A percentile compares a stretch with the other conserved stretches of the same genome.
phyloP scores from a whole-genome alignment of 2,797 vertebrate genomes.

The Etheostoma nigrum region DNA sequence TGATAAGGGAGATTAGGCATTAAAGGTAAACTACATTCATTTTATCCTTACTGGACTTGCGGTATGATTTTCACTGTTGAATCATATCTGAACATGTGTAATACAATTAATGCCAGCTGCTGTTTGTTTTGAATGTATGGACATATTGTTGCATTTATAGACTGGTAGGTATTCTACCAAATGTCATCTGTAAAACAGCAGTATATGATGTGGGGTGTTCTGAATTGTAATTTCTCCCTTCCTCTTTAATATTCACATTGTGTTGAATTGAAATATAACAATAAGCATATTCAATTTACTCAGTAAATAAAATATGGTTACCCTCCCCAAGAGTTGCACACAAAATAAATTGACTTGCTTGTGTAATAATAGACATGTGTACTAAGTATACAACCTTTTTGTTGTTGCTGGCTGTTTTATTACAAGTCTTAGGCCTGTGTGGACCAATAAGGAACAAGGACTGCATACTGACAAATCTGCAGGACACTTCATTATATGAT shows the following conservation, averaged over 20 bases:
- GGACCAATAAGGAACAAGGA: constrained; percentile 76
- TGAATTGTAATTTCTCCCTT: neutral
- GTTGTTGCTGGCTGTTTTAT: constrained; percentile 49
- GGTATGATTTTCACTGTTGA: constrained; percentile 17
- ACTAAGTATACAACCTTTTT: neutral
- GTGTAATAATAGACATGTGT: constrained; percentile 41
- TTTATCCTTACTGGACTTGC: constrained; percentile 22
- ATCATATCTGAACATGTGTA: constrained; percentile 35
- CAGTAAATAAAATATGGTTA: constrained; percentile 3
- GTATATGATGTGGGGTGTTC: neutral
- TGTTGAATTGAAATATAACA: constrained; percentile 33
- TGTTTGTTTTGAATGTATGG: constrained; percentile 15
- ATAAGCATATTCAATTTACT: constrained; percentile 27
- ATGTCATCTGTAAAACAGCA: constrained; percentile 15
- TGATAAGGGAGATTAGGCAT: constrained; percentile 72
- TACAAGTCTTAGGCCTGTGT: constrained; percentile 49
- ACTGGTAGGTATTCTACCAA: neutral
- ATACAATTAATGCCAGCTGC: constrained; percentile 18
- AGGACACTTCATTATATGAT: constrained; percentile 86
- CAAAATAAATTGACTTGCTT: constrained; percentile 51
- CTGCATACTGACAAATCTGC: constrained; percentile 82
- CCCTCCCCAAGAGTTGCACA: constrained; percentile 19
- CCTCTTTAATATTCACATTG: constrained; percentile 21
- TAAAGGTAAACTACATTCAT: constrained; percentile 57
- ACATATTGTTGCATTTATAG: constrained; percentile 2